These are phyloP conservation scores for Eupithecia pulchellata DNA, from an alignment of 2,888 invertebrate species.

Conservation along the genomic window DNA sequence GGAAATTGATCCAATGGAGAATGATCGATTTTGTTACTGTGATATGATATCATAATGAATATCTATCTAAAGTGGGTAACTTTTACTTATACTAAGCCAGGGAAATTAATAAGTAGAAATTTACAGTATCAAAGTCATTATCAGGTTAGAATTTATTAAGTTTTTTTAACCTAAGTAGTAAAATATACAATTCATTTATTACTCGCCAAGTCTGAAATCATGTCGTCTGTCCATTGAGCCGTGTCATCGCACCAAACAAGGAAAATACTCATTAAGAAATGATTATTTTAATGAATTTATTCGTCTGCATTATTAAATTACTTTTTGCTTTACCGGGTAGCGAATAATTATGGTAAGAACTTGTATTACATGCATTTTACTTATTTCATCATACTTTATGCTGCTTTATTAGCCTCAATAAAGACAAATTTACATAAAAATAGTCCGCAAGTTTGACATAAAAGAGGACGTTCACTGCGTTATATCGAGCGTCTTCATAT, in stretches of 20 bases:
- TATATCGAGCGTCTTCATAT: slow-evolving; percentile 48
- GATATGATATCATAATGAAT: no score
- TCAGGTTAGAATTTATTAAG: background rate
- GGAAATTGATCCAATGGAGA: background rate
- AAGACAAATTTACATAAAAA: slow-evolving; percentile 43
- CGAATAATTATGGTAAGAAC: background rate
- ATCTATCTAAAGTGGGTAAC: no score
- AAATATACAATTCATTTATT: background rate
- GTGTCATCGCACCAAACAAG: background rate
- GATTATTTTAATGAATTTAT: slow-evolving; percentile 22
- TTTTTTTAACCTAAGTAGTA: background rate
- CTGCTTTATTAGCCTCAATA: slow-evolving; percentile 25
- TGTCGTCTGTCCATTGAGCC: background rate
- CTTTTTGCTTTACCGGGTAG: slow-evolving; percentile 19
- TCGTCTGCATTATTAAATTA: slow-evolving; percentile 35
- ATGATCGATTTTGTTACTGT: background rate
- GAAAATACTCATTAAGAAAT: slow-evolving; percentile 19
- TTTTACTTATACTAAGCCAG: no score
- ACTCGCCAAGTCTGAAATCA: background rate
- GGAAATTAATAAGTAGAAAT: no score
- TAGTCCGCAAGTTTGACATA: slow-evolving; percentile 46
- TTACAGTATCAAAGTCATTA: no score
- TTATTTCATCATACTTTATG: slow-evolving; percentile 9
- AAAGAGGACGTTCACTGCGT: slow-evolving; percentile 37
- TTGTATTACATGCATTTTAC: slow-evolving; percentile 5